phyloP scores from a whole-genome alignment of 92 coral and sea anemone species.

The Epizoanthus stellaris region DNA sequence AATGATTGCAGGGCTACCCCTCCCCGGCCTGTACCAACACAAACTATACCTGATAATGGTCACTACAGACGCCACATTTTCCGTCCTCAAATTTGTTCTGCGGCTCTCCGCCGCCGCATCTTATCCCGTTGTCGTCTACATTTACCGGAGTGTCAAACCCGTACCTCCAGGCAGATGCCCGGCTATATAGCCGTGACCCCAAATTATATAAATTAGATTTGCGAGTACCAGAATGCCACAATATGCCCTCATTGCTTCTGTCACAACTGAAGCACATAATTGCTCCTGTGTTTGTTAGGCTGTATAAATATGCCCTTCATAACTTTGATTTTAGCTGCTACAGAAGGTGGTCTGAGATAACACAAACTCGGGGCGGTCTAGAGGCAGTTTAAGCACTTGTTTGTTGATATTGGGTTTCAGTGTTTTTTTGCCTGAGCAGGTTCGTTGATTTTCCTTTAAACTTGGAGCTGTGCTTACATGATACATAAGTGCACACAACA shows the following conservation, averaged over 20 bases:
- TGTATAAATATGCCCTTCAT: not conserved
- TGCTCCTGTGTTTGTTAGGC: not conserved
- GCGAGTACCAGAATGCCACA: not conserved
- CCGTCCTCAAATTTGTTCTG: not conserved
- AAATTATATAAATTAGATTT: not conserved
- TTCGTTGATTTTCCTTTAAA: too few species aligned
- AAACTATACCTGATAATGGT: not conserved
- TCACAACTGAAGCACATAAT: not conserved
- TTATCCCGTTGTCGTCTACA: not conserved
- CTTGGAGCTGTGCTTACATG: too few species aligned
- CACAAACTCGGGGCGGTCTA: not conserved
- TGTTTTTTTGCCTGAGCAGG: too few species aligned
- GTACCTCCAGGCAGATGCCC: slow-evolving; percentile 1
- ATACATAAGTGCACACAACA: not conserved
- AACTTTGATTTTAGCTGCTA: not conserved
- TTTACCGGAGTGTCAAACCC: not conserved
- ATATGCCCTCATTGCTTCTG: not conserved
- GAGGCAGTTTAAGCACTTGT: too few species aligned
- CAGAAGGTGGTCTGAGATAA: not conserved
- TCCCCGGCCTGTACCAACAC: too few species aligned
- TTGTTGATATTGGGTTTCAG: too few species aligned
- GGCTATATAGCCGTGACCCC: not conserved
- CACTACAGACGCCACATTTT: slow-evolving; percentile 1
- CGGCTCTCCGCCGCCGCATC: not conserved
- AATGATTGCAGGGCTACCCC: too few species aligned